phyloP scores from a whole-genome alignment of 2,113 vertebrate species.

The Calidris pugnax region DNA sequence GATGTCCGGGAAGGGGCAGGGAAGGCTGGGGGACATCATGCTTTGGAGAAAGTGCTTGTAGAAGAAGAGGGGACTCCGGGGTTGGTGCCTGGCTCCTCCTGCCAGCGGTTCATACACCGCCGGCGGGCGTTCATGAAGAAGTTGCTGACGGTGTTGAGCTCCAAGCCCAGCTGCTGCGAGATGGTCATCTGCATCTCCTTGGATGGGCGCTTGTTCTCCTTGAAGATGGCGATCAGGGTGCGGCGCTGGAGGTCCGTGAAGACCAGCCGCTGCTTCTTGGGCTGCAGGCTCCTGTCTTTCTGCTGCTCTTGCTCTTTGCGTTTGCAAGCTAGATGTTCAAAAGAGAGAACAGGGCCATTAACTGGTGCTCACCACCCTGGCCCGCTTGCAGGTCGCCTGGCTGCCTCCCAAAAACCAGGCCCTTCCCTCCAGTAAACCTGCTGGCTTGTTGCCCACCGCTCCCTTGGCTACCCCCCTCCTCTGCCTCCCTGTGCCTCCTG shows the following conservation, averaged over 20 bases:
- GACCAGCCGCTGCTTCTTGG: slow-evolving; percentile 97
- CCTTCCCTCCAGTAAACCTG: neutral
- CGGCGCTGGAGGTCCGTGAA: slow-evolving; percentile 99
- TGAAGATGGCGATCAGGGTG: slow-evolving; percentile 98
- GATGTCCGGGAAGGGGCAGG: neutral
- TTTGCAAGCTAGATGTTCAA: slow-evolving; percentile 87
- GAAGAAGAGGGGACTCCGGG: slow-evolving; percentile 87
- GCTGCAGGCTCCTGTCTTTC: slow-evolving; percentile 91
- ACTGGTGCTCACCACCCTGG: neutral
- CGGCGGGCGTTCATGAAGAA: slow-evolving; percentile 99
- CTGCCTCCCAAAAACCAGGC: neutral
- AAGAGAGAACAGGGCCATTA: slow-evolving; percentile 49
- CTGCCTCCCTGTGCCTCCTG: neutral
- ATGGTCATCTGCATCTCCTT: slow-evolving; percentile 99
- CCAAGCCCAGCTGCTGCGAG: slow-evolving; percentile 96
- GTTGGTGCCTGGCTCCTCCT: slow-evolving; percentile 87
- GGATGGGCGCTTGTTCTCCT: slow-evolving; percentile 97
- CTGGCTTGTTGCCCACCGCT: neutral
- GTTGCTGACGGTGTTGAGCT: slow-evolving; percentile 98
- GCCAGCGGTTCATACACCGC: slow-evolving; percentile 95
- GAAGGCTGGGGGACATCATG: slow-evolving; percentile 76
- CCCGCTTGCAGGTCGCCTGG: neutral
- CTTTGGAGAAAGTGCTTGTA: slow-evolving; percentile 94
- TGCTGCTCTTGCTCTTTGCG: slow-evolving; percentile 98
- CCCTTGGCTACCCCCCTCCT: neutral